Percentiles rank a stretch among this genome's conserved stretches.
These are phyloP conservation scores for Microchirus variegatus DNA, from an alignment of 2,797 vertebrate species.

Conservation along the genomic window DNA sequence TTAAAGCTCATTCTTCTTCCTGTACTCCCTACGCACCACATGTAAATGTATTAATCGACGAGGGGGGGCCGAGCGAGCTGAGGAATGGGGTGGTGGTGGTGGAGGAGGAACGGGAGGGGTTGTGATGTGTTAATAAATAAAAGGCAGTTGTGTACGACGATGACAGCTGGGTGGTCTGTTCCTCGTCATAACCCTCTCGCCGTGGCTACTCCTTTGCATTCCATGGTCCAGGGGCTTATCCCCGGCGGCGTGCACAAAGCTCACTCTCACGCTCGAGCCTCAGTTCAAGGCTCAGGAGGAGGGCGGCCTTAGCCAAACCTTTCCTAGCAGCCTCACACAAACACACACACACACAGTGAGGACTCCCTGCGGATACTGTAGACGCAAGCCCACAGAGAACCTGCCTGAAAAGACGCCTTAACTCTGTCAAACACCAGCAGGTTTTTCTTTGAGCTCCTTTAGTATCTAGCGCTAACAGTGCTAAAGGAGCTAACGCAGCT, in stretches of 20 bases:
- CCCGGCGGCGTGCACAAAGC: conserved; percentile 80
- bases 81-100: conserved; percentile 47
- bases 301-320: conserved; percentile 65
- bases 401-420: conserved; percentile 23
- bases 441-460: no score
- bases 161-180: conserved; percentile 86
- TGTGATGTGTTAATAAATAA: conserved; percentile 82
- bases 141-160: conserved; percentile 81
- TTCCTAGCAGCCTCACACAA: conserved; percentile 48
- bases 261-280: conserved; percentile 75
- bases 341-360: conserved; percentile 40
- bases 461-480: no score
- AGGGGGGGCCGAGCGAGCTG: conserved; percentile 36
- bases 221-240: conserved; percentile 80
- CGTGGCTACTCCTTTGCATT: conserved; percentile 84
- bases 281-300: conserved; percentile 72
- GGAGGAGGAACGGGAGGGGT: conserved; percentile 31
- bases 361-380: conserved; percentile 58
- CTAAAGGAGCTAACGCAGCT: no score
- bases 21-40: conserved; percentile 39
- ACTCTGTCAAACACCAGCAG: background rate
- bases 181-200: conserved; percentile 82
- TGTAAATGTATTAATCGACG: conserved; percentile 54
- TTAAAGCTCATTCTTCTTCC: conserved; percentile 34
- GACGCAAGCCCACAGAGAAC: conserved; percentile 25